phyloP scores from a whole-genome alignment of 1,140 invertebrate species.

The Zaprionus africanus region DNA sequence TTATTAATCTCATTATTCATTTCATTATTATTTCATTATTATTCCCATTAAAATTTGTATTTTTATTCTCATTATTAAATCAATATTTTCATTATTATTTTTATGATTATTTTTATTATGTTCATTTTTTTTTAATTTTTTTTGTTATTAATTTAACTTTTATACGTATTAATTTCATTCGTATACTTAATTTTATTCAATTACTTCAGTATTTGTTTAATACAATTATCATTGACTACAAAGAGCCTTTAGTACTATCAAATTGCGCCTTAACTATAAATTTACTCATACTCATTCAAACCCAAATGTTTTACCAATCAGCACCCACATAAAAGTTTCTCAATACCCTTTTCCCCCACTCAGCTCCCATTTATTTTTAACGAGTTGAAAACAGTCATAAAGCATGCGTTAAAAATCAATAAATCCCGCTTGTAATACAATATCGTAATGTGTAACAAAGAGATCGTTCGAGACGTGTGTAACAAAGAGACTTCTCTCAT shows the following conservation, averaged over 20 bases:
- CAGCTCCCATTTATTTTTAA: not conserved
- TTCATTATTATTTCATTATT: no score
- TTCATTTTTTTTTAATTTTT: not conserved
- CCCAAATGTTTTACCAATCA: not conserved
- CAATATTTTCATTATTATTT: no score
- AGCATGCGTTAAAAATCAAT: constrained; percentile 3
- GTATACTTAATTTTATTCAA: no score
- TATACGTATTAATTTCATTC: no score
- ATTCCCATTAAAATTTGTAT: no score
- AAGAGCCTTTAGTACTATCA: not conserved
- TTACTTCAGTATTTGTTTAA: not conserved
- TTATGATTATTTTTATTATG: no score
- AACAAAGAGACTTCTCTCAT: not conserved
- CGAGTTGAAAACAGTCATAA: not conserved
- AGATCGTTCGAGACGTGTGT: not conserved
- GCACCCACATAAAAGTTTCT: not conserved
- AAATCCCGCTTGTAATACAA: constrained; percentile 3
- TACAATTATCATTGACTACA: not conserved
- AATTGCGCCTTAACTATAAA: not conserved
- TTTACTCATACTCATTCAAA: not conserved
- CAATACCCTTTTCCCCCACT: not conserved
- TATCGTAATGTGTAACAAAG: not conserved
- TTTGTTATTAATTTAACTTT: not conserved
- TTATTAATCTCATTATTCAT: no score
- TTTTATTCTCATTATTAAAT: no score